phyloP scores from a whole-genome alignment of 2,797 vertebrate species.

The Premnoplex brunnescens region DNA sequence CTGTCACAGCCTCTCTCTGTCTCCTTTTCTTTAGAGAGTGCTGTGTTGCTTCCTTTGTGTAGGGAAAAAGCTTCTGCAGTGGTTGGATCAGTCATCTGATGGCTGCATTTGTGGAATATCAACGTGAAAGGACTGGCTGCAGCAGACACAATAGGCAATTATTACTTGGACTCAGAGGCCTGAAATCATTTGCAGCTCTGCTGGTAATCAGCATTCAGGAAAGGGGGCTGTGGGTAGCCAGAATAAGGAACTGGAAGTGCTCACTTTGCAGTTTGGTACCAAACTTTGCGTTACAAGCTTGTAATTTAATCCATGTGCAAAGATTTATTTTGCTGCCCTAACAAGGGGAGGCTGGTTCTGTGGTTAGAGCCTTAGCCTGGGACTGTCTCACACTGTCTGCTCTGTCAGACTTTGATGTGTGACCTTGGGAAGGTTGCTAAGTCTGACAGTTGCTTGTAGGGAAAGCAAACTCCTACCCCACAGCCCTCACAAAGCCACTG shows the following conservation, averaged over 20 bases:
- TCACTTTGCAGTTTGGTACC: constrained; percentile 8
- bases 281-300: background rate
- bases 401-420: constrained; percentile 1
- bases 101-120: constrained; percentile 50
- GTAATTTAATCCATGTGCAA: constrained; percentile 15
- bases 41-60: constrained; percentile 51
- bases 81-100: constrained; percentile 51
- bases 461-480: background rate
- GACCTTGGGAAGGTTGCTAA: constrained; percentile 45
- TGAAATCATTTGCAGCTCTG: constrained; percentile 53
- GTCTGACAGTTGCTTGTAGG: background rate
- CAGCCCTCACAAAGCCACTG: background rate
- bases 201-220: constrained; percentile 29
- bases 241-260: background rate
- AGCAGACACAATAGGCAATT: constrained; percentile 64
- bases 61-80: constrained; percentile 9
- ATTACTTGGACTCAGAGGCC: constrained; percentile 36
- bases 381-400: constrained; percentile 7
- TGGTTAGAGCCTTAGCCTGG: constrained; percentile 14
- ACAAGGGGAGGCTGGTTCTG: constrained; percentile 17
- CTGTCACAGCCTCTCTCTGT: constrained; percentile 33
- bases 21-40: constrained; percentile 19
- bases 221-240: background rate
- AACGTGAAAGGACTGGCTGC: constrained; percentile 39
- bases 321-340: background rate